Evolutionary conservation across 2,888 invertebrate species (phyloP), one percentile per base, ranked within the genome.

Genomic region (Cheilosia soror): DNA sequence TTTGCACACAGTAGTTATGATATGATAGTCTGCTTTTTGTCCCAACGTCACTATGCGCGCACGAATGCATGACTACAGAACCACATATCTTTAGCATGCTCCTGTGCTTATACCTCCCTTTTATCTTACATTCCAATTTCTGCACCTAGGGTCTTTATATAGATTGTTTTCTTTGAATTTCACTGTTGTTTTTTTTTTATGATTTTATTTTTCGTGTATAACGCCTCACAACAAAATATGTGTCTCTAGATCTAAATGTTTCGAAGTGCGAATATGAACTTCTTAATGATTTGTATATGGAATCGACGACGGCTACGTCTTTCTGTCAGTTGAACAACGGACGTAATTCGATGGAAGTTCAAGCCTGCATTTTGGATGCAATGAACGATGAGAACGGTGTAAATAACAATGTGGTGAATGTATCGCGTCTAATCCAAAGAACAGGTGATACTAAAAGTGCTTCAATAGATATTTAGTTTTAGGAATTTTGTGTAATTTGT

Each of bases 201-300:
- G 37, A 37, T 53, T 62, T 44, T 13, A 47, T 68, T 81, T 63
- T 65, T 20, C 13, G 37, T 71, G 53, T 60, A 44, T 55, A 79
- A 69, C 83, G 75, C 73, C 73, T 76, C 75, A 76, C 65, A 80
- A 76, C 15, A 29, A 51, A 20, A 27, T 51, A 13, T 83, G 68
- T 79, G 79, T 75, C 73, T 76, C 44, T 84, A 84, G 84, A 84
- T 84, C 75, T 71, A 27, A 76, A 66, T 80, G 66, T 60, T 75
- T 80, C 84, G 75, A 84, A 84, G 75, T 80, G 75, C 80, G 84
- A 84, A 65, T 84, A 79, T 84, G 83, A 79, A 79, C 73, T 84
- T 84, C 75, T 84, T 15, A 84, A 84, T 47, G 65, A 75, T 60
- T 62, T 84, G 25, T 76, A 49, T 80, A 33, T 71, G 80, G 84